Conservation (phyloP, 2,797 vertebrate species). For the Amphiprion clarkii region DNA sequence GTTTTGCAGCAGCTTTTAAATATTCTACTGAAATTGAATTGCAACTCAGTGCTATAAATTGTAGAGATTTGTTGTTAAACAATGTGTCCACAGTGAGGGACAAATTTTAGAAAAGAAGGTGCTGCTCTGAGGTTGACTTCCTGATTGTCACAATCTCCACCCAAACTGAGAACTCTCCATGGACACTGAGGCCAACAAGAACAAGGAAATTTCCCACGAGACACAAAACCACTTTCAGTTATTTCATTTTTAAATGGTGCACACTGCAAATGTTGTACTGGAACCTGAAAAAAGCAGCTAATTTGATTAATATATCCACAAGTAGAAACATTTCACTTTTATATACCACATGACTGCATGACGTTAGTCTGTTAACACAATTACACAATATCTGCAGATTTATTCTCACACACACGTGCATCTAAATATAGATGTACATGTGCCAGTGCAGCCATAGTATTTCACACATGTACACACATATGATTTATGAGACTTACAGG, state of each 20-base stretch:
- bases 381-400: background rate
- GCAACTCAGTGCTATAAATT: background rate
- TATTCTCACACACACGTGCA: background rate
- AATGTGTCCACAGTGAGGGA: background rate
- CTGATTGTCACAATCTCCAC: constrained; percentile 11
- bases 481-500: too few relatives aligned
- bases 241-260: constrained; percentile 30
- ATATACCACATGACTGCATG: too few relatives aligned
- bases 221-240: constrained; percentile 45
- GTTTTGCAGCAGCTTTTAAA: constrained; percentile 20
- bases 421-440: background rate
- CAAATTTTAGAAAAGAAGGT: constrained; percentile 11
- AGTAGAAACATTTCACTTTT: too few relatives aligned
- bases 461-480: too few relatives aligned
- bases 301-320: constrained; percentile 1
- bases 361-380: too few relatives aligned
- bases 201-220: constrained; percentile 44
- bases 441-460: too few relatives aligned
- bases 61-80: background rate
- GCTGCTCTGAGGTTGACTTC: constrained; percentile 15
- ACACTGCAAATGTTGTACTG: constrained; percentile 11
- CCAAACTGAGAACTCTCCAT: constrained; percentile 14
- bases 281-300: constrained; percentile 2
- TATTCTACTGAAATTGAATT: constrained; percentile 8
- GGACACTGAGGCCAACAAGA: constrained; percentile 14